phyloP scores from a whole-genome alignment of 2,797 vertebrate species.

The Typhlichthys subterraneus region DNA sequence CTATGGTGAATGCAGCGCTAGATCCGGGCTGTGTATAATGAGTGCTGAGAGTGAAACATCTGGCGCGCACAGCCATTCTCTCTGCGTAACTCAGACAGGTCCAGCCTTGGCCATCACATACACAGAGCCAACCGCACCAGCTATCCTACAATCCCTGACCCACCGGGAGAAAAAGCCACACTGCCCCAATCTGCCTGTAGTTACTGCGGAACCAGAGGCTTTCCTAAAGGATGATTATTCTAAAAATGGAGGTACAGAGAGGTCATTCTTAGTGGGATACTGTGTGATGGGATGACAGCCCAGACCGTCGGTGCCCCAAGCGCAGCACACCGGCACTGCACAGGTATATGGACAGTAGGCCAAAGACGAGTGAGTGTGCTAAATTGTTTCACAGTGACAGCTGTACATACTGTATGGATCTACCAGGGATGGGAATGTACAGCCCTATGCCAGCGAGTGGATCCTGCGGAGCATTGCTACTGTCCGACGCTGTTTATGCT shows the following conservation, averaged over 20 bases:
- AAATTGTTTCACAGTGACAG: background rate
- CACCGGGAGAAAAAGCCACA: constrained; percentile 16
- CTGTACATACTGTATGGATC: background rate
- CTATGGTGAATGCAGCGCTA: constrained; percentile 16
- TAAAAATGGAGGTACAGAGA: background rate
- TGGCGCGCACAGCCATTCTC: constrained; percentile 43
- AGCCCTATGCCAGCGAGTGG: no score
- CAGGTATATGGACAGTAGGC: background rate
- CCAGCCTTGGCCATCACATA: background rate
- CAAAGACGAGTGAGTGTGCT: no score
- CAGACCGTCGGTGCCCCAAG: background rate
- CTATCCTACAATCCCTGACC: constrained; percentile 17
- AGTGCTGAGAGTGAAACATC: constrained; percentile 58
- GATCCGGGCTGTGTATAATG: constrained; percentile 47
- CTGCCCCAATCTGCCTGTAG: constrained; percentile 19
- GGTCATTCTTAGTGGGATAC: no score
- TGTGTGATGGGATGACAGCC: no score
- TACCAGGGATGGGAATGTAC: background rate
- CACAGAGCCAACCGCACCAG: background rate
- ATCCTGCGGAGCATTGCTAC: no score
- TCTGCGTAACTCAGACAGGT: constrained; percentile 27
- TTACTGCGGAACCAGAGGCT: constrained; percentile 1
- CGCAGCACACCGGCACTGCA: background rate
- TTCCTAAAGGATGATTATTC: constrained; percentile 11
- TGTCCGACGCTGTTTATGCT: no score